Percentiles rank a stretch among this genome's conserved stretches.
Evolutionary conservation across 2,797 vertebrate genomes (phyloP).

Genomic region (Chaetophractus vellerosus): DNA sequence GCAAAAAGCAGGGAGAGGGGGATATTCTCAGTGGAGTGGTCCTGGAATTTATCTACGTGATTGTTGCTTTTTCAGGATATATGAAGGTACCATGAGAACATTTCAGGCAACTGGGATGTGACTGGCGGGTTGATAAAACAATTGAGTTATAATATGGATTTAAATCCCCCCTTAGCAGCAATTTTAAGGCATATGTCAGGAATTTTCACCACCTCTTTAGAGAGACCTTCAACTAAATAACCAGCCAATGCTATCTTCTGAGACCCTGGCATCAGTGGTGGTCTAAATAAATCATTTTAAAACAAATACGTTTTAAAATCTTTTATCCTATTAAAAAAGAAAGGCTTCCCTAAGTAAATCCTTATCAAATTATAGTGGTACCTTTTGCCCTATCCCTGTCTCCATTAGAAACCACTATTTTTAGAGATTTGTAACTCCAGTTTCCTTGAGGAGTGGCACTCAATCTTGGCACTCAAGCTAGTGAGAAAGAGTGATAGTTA

Average conservation of each 20-base stretch:
- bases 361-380: constrained; percentile 64
- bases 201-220: constrained; percentile 77
- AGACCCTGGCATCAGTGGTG: constrained; percentile 65
- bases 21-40: constrained; percentile 73
- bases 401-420: constrained; percentile 50
- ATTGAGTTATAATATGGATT: constrained; percentile 69
- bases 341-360: constrained; percentile 64
- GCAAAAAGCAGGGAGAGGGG: not conserved
- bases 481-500: constrained; percentile 27
- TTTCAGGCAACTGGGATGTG: constrained; percentile 74
- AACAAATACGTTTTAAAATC: constrained; percentile 75
- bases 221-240: constrained; percentile 79
- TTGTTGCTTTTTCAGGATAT: constrained; percentile 67
- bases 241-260: constrained; percentile 72
- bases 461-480: constrained; percentile 39
- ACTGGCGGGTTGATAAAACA: constrained; percentile 73
- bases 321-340: constrained; percentile 75
- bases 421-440: constrained; percentile 68
- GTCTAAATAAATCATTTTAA: constrained; percentile 81
- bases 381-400: constrained; percentile 60
- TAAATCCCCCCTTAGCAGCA: constrained; percentile 66
- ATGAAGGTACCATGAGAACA: constrained; percentile 74
- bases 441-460: constrained; percentile 64
- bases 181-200: constrained; percentile 73
- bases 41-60: constrained; percentile 78